Conservation (phyloP, 2,797 vertebrate genomes). For the Pachyuromys duprasi region DNA sequence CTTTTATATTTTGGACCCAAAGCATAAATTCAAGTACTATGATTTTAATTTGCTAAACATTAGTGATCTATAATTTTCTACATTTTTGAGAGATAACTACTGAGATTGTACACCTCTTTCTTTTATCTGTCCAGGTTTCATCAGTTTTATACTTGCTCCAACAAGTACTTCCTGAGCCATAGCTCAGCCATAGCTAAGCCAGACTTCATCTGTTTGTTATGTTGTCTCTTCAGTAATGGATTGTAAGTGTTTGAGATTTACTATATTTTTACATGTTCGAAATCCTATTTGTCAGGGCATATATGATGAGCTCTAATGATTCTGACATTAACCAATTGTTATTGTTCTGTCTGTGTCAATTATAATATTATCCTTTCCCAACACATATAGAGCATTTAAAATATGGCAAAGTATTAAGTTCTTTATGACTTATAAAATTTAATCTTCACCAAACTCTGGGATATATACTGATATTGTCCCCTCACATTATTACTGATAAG, state of each 20-base stretch:
- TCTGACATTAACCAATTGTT: background rate
- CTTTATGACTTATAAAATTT: conserved; percentile 51
- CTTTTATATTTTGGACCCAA: background rate
- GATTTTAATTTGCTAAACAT: background rate
- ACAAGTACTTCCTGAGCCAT: background rate
- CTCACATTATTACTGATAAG: background rate
- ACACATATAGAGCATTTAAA: background rate
- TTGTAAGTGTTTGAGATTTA: background rate
- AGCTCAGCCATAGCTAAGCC: background rate
- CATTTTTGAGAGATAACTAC: background rate
- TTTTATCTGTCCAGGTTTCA: background rate
- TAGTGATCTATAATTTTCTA: conserved; percentile 18
- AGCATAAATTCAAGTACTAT: conserved; percentile 8
- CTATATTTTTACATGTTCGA: background rate
- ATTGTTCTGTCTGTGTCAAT: background rate
- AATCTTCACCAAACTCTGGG: conserved; percentile 19
- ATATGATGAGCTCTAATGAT: background rate
- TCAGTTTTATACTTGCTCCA: background rate
- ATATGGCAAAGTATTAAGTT: background rate
- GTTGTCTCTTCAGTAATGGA: background rate
- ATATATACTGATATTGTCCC: conserved; percentile 20
- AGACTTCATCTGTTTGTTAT: background rate
- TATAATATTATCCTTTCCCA: background rate
- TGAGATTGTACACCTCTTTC: background rate
- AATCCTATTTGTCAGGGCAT: background rate